phyloP scores from a whole-genome alignment of 2,113 vertebrate genomes.

The Papio anubis region DNA sequence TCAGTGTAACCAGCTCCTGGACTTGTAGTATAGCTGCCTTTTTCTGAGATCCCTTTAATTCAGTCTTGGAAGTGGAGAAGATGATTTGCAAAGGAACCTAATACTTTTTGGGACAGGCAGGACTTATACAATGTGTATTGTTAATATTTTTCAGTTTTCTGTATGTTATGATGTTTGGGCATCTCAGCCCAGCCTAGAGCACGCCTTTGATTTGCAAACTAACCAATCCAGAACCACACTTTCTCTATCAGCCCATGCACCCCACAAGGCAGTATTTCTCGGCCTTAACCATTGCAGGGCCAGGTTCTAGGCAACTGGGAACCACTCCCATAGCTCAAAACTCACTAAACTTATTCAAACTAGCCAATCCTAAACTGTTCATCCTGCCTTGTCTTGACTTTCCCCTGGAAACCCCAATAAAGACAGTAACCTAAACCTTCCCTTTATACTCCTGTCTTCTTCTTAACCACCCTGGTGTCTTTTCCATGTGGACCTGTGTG shows the following conservation, averaged over 20 bases:
- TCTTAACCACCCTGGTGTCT: not conserved
- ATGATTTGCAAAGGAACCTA: not conserved
- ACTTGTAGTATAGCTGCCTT: not conserved
- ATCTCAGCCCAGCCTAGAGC: not conserved
- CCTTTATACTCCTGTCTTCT: not conserved
- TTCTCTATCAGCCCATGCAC: not conserved
- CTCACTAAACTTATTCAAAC: not conserved
- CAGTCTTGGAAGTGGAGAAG: not conserved
- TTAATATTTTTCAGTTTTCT: not conserved
- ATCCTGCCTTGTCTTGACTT: not conserved
- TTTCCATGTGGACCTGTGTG: not conserved
- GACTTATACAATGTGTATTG: too few relatives aligned
- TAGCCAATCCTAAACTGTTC: not conserved
- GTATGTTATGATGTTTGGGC: not conserved
- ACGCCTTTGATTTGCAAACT: not conserved
- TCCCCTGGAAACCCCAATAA: not conserved
- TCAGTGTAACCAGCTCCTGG: not conserved
- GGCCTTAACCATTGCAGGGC: not conserved
- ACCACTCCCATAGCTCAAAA: not conserved
- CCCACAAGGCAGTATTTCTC: not conserved
- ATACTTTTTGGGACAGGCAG: not conserved
- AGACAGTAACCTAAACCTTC: not conserved
- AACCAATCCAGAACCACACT: not conserved
- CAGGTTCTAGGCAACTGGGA: not conserved
- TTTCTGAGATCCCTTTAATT: not conserved